Evolutionary conservation across 37 sponge, comb jelly and placozoan species (phyloP).

Genomic region (Spongia lamella): DNA sequence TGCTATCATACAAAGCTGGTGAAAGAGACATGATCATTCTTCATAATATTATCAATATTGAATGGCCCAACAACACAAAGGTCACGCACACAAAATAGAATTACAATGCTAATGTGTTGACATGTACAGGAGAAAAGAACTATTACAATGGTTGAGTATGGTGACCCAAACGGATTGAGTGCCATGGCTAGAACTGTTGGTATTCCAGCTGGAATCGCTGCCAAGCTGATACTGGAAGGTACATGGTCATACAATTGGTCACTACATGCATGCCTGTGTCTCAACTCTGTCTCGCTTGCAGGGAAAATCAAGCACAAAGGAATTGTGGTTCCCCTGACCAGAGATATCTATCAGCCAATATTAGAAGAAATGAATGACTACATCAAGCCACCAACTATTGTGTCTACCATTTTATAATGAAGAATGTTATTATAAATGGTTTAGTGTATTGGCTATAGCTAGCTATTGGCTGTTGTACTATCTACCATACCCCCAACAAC

Average conservation of each 20-base stretch:
- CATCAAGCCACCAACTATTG: too few species aligned
- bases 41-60: conserved; percentile 65
- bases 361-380: conserved; percentile 46
- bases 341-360: conserved; percentile 78
- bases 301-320: conserved; percentile 72
- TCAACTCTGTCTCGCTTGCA: neutral
- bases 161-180: conserved; percentile 59
- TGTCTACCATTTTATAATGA: too few species aligned
- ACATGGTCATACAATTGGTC: neutral
- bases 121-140: conserved; percentile 42
- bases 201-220: conserved; percentile 85
- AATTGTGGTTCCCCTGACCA: conserved; percentile 62
- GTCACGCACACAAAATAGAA: conserved; percentile 10
- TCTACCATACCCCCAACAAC: too few species aligned
- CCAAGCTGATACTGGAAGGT: conserved; percentile 78
- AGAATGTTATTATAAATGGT: too few species aligned
- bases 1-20: conserved; percentile 34
- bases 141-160: conserved; percentile 66
- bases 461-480: too few species aligned
- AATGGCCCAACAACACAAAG: conserved; percentile 42
- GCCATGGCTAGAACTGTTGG: conserved; percentile 95
- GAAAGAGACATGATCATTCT: conserved; percentile 79
- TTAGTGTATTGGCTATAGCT: too few species aligned
- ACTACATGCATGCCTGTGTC: neutral
- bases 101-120: neutral